phyloP scores from a whole-genome alignment of 2,797 vertebrate species.

The Danio aesculapii region DNA sequence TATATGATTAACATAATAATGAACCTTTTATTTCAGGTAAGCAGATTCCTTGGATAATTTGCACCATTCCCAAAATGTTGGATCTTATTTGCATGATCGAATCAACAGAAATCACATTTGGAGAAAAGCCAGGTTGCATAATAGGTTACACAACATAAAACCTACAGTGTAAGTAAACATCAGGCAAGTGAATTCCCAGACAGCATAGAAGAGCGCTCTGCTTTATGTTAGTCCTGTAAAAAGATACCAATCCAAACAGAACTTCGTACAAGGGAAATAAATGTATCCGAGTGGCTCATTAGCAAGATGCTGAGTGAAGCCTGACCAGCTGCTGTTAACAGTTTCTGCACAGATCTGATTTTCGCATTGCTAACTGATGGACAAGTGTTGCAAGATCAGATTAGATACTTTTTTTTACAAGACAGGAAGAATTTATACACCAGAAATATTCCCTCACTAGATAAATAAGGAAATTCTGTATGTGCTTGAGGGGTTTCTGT shows the following conservation, averaged over 20 bases:
- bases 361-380: slow-evolving; percentile 8
- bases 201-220: slow-evolving; percentile 6
- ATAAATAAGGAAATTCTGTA: slow-evolving; percentile 1
- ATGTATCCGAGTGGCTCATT: neutral
- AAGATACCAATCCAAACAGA: slow-evolving; percentile 17
- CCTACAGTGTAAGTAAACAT: slow-evolving; percentile 26
- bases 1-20: neutral
- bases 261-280: slow-evolving; percentile 14
- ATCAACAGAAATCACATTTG: slow-evolving; percentile 11
- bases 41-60: neutral
- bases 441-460: neutral
- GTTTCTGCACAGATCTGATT: neutral
- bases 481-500: neutral
- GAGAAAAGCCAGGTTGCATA: slow-evolving; percentile 4
- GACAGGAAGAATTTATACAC: too few relatives aligned
- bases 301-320: slow-evolving; percentile 20
- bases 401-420: neutral
- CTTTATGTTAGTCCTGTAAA: slow-evolving; percentile 38
- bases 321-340: neutral
- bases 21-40: neutral
- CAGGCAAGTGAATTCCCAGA: slow-evolving; percentile 24
- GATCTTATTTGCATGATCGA: slow-evolving; percentile 49
- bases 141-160: slow-evolving; percentile 30
- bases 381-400: neutral
- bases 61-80: neutral